Evolutionary conservation across 64 coral and sea anemone genomes (phyloP), one percentile per base, ranked within the genome.

Genomic region (Catalaphyllia jardinei): DNA sequence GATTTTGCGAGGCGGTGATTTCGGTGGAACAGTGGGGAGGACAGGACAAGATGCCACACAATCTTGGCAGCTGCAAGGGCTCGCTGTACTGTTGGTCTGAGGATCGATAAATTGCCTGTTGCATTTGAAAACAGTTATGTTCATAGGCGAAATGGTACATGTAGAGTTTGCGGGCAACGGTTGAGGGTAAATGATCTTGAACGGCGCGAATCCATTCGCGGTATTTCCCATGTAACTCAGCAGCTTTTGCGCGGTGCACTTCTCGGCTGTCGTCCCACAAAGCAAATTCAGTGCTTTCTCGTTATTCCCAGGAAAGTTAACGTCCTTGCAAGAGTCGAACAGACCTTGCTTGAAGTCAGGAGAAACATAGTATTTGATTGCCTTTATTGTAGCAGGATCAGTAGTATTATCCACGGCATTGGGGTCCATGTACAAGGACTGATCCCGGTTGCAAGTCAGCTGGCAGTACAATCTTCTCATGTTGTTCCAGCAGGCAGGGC

Each of bases 401-500:
- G n/a, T n/a, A 54, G 0, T 35, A 3, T 35, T 35, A 35, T 35
- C 33, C 33, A 75, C 74, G 19, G 60, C 8, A 4, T 18, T 31
- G 1, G 10, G 0, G 46, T 95, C 90, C 80, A 95, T 86, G 64
- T 88, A 98, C 8, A 95, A 9, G 8, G 96, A 98, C 24, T 98
- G 93, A 82, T 98, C 87, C 14, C 71, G 87, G 31, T 86, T 88
- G 31, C 96, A 98, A 0, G 96, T 95, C 22, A 86, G 62, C 42
- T 77, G 52, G 27, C 96, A 98, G 33, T 87, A 98, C 52, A 98
- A 38, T 3, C 91, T 78, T 24, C 93, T 76, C 82, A 98, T 73
- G 72, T 98, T 98, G 64, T 93, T 86, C 93, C 89, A 95, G 75
- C 96, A 98, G 65, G 89, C 87, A 11, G 96, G 96, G 28, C 96